phyloP scores from a whole-genome alignment of 2,113 vertebrate genomes.

The Lonchura striata region DNA sequence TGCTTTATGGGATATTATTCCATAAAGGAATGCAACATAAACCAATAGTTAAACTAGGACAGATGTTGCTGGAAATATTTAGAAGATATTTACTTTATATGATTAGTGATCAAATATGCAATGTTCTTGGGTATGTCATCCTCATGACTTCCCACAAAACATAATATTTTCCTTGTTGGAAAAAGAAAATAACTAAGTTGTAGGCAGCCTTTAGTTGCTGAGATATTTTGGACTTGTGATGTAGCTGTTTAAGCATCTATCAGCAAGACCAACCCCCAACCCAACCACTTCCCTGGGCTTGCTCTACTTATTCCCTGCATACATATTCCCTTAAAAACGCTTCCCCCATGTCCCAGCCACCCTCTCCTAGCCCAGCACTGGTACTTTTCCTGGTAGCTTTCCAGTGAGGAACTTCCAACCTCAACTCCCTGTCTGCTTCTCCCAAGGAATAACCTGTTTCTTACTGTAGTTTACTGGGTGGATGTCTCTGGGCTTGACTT shows the following conservation, averaged over 20 bases:
- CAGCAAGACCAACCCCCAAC: background rate
- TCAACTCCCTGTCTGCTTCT: background rate
- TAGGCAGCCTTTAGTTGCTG: constrained; percentile 10
- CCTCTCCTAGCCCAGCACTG: background rate
- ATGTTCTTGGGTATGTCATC: constrained; percentile 34
- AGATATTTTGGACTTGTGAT: background rate
- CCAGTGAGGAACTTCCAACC: background rate
- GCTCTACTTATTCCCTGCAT: background rate
- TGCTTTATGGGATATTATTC: constrained; percentile 42
- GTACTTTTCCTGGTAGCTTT: background rate
- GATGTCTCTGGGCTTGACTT: background rate
- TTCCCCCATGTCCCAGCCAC: background rate
- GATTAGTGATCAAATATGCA: constrained; percentile 57
- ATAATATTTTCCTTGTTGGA: constrained; percentile 59
- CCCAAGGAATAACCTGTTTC: background rate
- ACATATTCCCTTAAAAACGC: background rate
- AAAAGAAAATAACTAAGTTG: constrained; percentile 24
- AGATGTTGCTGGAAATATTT: constrained; percentile 66
- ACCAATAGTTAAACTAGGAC: constrained; percentile 65
- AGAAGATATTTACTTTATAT: constrained; percentile 51
- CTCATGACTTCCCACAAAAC: constrained; percentile 54
- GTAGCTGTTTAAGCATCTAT: background rate
- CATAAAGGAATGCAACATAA: constrained; percentile 54
- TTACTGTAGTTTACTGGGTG: background rate
- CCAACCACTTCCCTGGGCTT: background rate